Percentiles rank a stretch among this genome's conserved stretches.
phyloP scores from a whole-genome alignment of 2,888 invertebrate species.

The Mythimna ferrago region DNA sequence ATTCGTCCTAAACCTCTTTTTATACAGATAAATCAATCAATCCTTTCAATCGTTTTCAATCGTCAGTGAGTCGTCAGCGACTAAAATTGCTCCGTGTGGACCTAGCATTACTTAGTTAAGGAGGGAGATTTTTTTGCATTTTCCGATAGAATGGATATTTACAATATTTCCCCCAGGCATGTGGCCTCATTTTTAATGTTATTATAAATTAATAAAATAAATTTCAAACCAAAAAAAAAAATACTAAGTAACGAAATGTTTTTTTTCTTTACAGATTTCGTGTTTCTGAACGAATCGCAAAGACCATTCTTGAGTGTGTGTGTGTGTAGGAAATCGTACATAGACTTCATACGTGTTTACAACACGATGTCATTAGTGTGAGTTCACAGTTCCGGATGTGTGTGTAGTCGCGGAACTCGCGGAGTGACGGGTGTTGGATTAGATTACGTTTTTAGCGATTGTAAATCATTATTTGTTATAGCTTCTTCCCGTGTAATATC shows the following conservation, averaged over 20 bases:
- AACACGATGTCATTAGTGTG: slow-evolving; percentile 46
- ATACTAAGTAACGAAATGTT: background rate
- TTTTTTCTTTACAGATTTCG: background rate
- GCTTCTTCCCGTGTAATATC: slow-evolving; percentile 59
- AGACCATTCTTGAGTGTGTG: background rate
- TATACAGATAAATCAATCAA: too few relatives aligned
- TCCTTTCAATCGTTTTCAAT: background rate
- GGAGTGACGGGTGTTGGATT: slow-evolving; percentile 76
- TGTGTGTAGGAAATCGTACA: slow-evolving; percentile 14
- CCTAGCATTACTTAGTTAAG: background rate
- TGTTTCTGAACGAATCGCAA: slow-evolving; percentile 45
- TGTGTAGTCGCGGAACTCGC: slow-evolving; percentile 60
- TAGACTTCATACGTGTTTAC: slow-evolving; percentile 46
- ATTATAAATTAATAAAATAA: background rate
- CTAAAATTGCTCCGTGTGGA: background rate
- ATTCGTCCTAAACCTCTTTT: too few relatives aligned
- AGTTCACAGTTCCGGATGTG: slow-evolving; percentile 57
- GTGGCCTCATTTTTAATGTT: background rate
- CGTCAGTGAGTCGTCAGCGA: background rate
- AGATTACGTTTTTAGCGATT: slow-evolving; percentile 69
- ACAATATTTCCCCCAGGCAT: background rate
- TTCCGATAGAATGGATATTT: background rate
- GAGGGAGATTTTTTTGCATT: background rate
- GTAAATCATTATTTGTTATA: slow-evolving; percentile 66
- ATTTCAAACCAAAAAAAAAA: background rate